Percentiles rank a stretch among this genome's conserved stretches.
Evolutionary conservation across 2,113 vertebrate species (phyloP).

Genomic region (Lepidothrix coronata): DNA sequence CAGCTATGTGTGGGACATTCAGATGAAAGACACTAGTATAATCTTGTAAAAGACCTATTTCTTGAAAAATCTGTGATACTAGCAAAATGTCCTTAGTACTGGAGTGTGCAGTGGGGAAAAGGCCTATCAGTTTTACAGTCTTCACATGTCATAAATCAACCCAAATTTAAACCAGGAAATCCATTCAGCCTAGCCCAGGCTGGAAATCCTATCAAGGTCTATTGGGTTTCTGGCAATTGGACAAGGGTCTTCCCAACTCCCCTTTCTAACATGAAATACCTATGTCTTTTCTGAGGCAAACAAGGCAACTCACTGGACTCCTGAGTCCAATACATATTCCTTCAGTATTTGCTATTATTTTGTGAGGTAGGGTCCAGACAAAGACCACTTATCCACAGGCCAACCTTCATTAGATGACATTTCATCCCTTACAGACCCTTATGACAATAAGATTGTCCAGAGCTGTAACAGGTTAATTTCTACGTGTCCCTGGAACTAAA

Average conservation of each 20-base stretch:
- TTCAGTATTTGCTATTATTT: not conserved
- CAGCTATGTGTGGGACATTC: not conserved
- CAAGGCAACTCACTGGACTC: not conserved
- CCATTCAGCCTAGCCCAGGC: not conserved
- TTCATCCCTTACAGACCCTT: not conserved
- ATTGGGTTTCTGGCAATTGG: not conserved
- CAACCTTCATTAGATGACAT: not conserved
- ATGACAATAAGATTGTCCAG: not conserved
- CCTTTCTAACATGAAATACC: not conserved
- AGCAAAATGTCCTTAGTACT: not conserved
- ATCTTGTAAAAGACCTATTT: not conserved
- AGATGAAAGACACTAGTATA: not conserved
- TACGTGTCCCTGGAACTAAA: not conserved
- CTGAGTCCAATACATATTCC: not conserved
- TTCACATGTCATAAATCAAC: not conserved
- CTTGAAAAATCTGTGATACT: not conserved
- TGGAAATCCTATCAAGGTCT: not conserved
- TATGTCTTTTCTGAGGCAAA: not conserved
- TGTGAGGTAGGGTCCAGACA: not conserved
- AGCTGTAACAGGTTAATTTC: not conserved
- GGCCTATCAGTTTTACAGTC: not conserved
- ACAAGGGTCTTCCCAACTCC: not conserved
- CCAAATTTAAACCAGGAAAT: not conserved
- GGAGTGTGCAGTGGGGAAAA: not conserved
- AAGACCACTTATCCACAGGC: not conserved